Percentiles rank a stretch among this genome's conserved stretches.
phyloP scores from a whole-genome alignment of 2,113 vertebrate genomes.

The Argyrosomus japonicus region DNA sequence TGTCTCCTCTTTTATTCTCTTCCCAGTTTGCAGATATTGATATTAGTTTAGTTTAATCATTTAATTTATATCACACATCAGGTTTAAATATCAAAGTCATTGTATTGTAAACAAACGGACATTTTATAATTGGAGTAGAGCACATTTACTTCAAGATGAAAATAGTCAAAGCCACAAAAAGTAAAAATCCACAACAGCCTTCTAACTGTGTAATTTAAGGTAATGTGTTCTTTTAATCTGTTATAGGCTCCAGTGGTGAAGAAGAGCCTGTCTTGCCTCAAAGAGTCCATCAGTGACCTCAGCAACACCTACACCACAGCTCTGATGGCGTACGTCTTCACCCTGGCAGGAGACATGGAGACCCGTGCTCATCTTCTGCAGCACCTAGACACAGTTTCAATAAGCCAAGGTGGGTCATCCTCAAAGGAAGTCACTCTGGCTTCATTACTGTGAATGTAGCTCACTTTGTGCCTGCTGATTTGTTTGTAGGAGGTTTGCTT shows the following conservation, averaged over 20 bases:
- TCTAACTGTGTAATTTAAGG: no score
- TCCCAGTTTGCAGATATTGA: no score
- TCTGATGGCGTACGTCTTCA: constrained; percentile 88
- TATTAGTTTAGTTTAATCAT: no score
- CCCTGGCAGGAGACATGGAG: constrained; percentile 84
- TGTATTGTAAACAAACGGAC: no score
- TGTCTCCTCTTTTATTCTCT: no score
- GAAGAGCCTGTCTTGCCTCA: constrained; percentile 84
- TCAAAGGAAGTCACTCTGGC: background rate
- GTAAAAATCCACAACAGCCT: no score
- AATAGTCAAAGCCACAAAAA: no score
- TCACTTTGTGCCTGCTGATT: background rate
- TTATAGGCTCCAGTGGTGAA: constrained; percentile 53
- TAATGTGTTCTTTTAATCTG: no score
- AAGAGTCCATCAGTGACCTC: constrained; percentile 45
- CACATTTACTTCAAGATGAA: no score
- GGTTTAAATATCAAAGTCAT: no score
- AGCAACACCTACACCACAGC: constrained; percentile 85
- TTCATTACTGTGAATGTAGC: background rate
- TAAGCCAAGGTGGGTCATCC: constrained; percentile 51
- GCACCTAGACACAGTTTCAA: constrained; percentile 55
- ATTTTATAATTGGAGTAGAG: no score
- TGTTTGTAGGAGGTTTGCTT: constrained; percentile 63
- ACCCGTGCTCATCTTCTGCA: constrained; percentile 71
- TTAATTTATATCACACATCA: no score